Evolutionary conservation across 1,140 invertebrate genomes (phyloP).

Genomic region (Dufourea novaeangliae): DNA sequence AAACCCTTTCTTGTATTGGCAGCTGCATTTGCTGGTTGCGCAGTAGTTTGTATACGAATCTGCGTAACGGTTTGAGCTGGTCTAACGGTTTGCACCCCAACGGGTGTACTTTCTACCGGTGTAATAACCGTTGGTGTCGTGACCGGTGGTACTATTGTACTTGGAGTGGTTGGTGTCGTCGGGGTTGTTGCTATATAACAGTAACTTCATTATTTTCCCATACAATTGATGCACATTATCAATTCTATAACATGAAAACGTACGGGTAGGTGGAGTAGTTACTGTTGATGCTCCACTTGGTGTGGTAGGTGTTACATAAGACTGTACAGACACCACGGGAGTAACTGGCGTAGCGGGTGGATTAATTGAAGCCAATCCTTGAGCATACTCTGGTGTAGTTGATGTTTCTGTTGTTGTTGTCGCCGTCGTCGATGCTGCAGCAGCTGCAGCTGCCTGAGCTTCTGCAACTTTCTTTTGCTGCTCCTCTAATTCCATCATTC

Average conservation of each 20-base stretch:
- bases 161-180: constrained; percentile 70
- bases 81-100: constrained; percentile 77
- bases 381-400: constrained; percentile 89
- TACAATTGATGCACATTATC: constrained; percentile 1
- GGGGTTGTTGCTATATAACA: constrained; percentile 71
- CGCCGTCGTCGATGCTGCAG: constrained; percentile 75
- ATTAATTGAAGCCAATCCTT: constrained; percentile 84
- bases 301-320: constrained; percentile 73
- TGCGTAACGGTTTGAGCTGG: constrained; percentile 82
- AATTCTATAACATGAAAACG: constrained; percentile 26
- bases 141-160: constrained; percentile 75
- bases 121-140: constrained; percentile 70
- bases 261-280: constrained; percentile 71
- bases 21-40: constrained; percentile 80
- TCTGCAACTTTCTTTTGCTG: constrained; percentile 87
- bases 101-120: constrained; percentile 72
- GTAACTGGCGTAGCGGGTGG: constrained; percentile 74
- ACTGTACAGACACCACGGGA: constrained; percentile 63
- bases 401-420: constrained; percentile 80
- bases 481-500: constrained; percentile 89
- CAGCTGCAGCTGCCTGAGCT: constrained; percentile 81
- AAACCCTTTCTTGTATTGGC: constrained; percentile 86
- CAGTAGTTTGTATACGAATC: constrained; percentile 82
- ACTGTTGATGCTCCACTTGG: constrained; percentile 64
- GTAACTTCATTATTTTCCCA: constrained; percentile 14